Evolutionary conservation across 2,888 invertebrate genomes (phyloP), one percentile per base, ranked within the genome.

Genomic region (Dimorphilus gyrociliatus): DNA sequence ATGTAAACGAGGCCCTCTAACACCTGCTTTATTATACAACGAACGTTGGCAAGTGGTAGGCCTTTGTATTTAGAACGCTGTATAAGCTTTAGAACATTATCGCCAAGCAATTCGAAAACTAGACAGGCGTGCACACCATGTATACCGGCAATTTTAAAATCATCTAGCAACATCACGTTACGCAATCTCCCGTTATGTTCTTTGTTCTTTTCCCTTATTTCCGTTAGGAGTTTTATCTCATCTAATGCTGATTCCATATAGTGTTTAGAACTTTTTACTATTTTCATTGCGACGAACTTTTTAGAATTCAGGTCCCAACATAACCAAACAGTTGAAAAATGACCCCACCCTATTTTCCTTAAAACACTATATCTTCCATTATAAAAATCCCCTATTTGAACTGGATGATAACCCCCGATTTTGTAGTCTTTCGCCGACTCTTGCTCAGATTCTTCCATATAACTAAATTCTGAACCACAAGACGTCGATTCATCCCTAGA

Each of bases 301-400:
- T 84, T 85, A 53, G 80, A 81, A 55, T 82, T 78, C 34, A 74
- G 72, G 69, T 97, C 94, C 92, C 92, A 94, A 66, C 90, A 90
- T 43, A 97, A 74, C 94, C 97, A 97, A 25, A 97, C 97, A 6
- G 97, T 97, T 29, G 94, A 94, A 67, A 97, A 97, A 66, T 97
- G 94, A 38, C 97, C 97, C 88, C 88, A 90, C 33, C 94, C 84
- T 59, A 86, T 72, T 72, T 97, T 80, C 51, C 92, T 74, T 45
- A 92, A 82, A 57, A 94, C 88, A 69, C 88, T 85, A 72, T 94
- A 94, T 56, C 90, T 77, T 68, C 76, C 72, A 59, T 77, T 72
- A 69, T 90, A 92, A 47, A 92, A 72, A 69, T 94, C 92, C 51
- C 92, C 92, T 62, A 92, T 90, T 69, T 82, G 86, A 48, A 94